Evolutionary conservation across 1,140 invertebrate genomes (phyloP), one percentile per base, ranked within the genome.

Genomic region (Drosophila tropicalis): DNA sequence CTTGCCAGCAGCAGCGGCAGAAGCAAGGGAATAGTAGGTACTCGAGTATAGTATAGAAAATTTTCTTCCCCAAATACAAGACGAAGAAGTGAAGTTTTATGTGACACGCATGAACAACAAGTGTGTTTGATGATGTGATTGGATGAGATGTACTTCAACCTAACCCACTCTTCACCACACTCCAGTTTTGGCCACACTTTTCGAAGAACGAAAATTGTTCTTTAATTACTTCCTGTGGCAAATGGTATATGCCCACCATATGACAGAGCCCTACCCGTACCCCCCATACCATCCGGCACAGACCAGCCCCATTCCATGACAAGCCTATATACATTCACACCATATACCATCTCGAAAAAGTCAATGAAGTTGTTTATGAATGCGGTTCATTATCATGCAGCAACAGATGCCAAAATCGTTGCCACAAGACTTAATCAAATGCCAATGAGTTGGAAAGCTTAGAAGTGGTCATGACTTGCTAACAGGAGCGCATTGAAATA

Each of bases 151-250:
- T 75, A 76, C 79, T 71, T 72, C 56, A 63, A 57, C 5, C 41
- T n/a, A 34, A 6, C 1, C 10, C 19, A 9, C 17, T 36, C 12
- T 51, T 7, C 36, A 9, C 7, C 62, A 60, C 67, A 29, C 5
- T 29, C 29, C 29, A 5, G 29, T 29, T 72, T 51, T 62, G 44
- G 69, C 72, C 54, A 65, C 75, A 78, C 63, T 64, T 79, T 68
- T 66, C 58, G 83, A 86, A 86, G 83, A 87, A 89, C 62, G 83
- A 86, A 86, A 86, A 86, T 86, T 87, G 83, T 62, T 87, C 79
- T 86, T 89, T 86, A 86, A 86, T 86, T 86, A 86, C 83, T 86
- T 86, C 72, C 79, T 76, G 64, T 70, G 72, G 81, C 68, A 84
- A 70, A 29, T 5, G 5, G 29, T 29, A 29, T 29, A 29, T 29